Percentiles rank a stretch among this genome's conserved stretches.
These are phyloP conservation scores for Cepphus grylle DNA, from an alignment of 2,113 vertebrate genomes.

Conservation along the genomic window DNA sequence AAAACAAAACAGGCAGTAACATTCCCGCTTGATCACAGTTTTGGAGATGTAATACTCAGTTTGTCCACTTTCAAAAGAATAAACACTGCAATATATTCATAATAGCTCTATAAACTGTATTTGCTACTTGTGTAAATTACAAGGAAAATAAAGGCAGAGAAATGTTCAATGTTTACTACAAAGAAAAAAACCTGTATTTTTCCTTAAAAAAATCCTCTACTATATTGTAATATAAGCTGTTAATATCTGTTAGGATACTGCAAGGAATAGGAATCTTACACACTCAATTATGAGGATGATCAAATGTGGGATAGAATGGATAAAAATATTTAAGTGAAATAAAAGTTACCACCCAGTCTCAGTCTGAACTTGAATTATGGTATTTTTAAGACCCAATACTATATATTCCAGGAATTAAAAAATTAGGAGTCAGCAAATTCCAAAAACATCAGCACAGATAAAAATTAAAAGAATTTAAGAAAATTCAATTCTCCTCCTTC, in stretches of 20 bases:
- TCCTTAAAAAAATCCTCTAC: not conserved
- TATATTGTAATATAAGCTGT: not conserved
- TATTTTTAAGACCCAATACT: not conserved
- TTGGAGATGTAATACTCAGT: not conserved
- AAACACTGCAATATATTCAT: not conserved
- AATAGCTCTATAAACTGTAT: not conserved
- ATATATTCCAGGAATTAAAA: not conserved
- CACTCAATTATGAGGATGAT: not conserved
- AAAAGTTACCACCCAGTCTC: not conserved
- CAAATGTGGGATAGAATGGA: not conserved
- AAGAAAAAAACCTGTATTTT: not conserved
- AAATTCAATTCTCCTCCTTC: not conserved
- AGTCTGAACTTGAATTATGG: not conserved
- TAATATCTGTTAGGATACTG: not conserved
- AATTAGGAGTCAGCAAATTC: not conserved
- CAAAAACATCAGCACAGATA: not conserved
- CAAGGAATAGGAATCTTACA: not conserved
- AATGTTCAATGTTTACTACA: not conserved
- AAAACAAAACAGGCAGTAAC: not conserved
- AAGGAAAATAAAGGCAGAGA: not conserved
- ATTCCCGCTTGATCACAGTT: not conserved
- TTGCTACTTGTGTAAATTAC: not conserved
- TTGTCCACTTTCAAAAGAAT: not conserved
- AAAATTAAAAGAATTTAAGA: not conserved
- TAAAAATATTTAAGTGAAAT: not conserved